phyloP scores from a whole-genome alignment of 37 sponge, comb jelly and placozoan species.

The Crambe crambe region DNA sequence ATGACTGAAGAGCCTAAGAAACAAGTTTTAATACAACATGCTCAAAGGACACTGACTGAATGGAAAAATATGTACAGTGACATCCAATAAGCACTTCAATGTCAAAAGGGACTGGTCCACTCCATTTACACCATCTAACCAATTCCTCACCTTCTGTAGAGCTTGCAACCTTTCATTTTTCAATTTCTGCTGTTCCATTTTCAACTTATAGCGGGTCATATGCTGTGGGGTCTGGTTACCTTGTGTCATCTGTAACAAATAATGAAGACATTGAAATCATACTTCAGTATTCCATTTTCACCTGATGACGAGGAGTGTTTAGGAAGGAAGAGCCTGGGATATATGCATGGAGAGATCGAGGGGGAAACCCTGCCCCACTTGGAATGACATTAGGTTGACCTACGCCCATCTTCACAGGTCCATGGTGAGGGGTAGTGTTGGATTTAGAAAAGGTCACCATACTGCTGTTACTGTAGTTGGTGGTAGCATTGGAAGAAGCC shows the following conservation, averaged over 20 bases:
- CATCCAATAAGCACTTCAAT: not conserved
- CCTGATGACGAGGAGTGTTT: no score
- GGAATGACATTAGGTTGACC: conserved; percentile 28
- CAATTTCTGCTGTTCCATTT: conserved; percentile 40
- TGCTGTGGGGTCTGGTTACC: not conserved
- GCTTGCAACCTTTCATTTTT: conserved; percentile 42
- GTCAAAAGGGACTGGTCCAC: not conserved
- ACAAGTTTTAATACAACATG: not conserved
- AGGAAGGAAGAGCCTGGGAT: not conserved
- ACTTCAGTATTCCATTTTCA: not conserved
- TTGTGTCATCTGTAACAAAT: no score
- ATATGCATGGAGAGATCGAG: conserved; percentile 29
- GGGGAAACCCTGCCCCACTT: conserved; percentile 21
- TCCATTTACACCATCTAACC: not conserved
- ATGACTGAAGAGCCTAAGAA: conserved; percentile 54
- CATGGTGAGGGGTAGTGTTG: not conserved
- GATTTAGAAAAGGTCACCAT: conserved; percentile 1
- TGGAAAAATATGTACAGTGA: not conserved
- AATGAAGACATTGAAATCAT: no score
- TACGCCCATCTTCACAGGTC: not conserved
- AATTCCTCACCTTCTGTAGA: conserved; percentile 28
- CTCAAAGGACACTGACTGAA: not conserved
- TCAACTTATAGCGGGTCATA: conserved; percentile 27
- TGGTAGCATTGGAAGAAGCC: not conserved
- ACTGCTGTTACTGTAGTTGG: conserved; percentile 14